Evolutionary conservation across 1,140 invertebrate species (phyloP), one percentile per base, ranked within the genome.

Genomic region (Teleogryllus occipitalis): DNA sequence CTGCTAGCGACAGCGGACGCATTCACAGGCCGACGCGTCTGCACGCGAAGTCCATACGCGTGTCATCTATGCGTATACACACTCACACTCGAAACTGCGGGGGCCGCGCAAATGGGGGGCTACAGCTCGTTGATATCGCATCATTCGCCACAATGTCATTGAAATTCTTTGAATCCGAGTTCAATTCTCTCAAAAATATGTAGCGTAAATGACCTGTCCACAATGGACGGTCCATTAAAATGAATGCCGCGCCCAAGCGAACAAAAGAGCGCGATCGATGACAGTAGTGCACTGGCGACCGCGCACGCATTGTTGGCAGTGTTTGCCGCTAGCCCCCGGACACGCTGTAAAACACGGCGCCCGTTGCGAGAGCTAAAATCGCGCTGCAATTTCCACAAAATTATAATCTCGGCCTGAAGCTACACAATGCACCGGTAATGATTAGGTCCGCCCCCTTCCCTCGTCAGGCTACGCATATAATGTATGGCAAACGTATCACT

Each of bases 401-500:
- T 65, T 65, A 65, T 65, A 65, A 65, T 65, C 54, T 10, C 54
- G 18, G 10, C 18, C 54, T 7, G 54, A 14, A 14, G 54, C 18
- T 18, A 65, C 54, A 65, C 54, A 65, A 65, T 65, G 18, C 10
- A 65, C 54, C 54, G 10, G 54, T 65, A 65, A 65, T 65, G 54
- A 65, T 65, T 65, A 65, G 54, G 54, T 14, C 54, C 54, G 54
- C 10, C 54, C 54, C 54, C 54, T 14, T 65, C 54, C 18, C 10
- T 65, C 18, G 54, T 18, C 54, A 18, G 27, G 27, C 27, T 18
- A 65, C 54, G 54, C 18, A 65, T 18, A 65, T 65, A 65, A 65
- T 65, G 54, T 65, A 65, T 65, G 54, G 54, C 54, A 65, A 65
- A 65, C 54, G 54, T 65, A 65, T 65, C 54, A 65, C 54, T 65